Conservation (phyloP, 2,888 invertebrate genomes). For the Pilophorus perplexus region DNA sequence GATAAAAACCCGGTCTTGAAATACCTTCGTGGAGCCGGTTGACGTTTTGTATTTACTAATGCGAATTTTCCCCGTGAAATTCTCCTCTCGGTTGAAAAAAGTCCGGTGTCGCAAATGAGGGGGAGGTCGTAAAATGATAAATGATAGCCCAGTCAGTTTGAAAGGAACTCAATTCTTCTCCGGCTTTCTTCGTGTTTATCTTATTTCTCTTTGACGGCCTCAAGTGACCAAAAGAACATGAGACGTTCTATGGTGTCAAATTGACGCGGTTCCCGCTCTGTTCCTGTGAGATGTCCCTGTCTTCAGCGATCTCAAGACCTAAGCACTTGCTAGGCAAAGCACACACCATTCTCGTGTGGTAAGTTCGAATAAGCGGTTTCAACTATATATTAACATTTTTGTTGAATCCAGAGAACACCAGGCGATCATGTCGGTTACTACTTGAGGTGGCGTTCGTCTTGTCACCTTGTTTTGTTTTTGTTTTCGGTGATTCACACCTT, state of each 20-base stretch:
- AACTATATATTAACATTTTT: neutral
- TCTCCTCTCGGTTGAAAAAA: neutral
- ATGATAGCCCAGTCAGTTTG: neutral
- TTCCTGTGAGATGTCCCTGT: neutral
- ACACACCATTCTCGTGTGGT: slow-evolving; percentile 36
- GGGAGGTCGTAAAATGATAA: slow-evolving; percentile 5
- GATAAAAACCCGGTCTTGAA: neutral
- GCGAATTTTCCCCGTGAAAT: neutral
- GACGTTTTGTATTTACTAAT: neutral
- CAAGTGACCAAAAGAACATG: neutral
- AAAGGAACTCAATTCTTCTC: neutral
- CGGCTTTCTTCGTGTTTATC: neutral
- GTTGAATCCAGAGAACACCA: neutral
- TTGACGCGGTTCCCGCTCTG: neutral
- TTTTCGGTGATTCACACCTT: too few relatives aligned
- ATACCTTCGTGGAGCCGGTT: too few relatives aligned
- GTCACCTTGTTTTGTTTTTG: neutral
- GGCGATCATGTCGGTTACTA: neutral
- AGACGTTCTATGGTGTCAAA: neutral
- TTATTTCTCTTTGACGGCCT: neutral
- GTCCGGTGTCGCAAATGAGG: neutral
- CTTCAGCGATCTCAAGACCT: slow-evolving; percentile 21
- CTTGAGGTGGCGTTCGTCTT: neutral
- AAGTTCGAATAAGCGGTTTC: slow-evolving; percentile 2
- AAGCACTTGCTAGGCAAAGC: slow-evolving; percentile 27